Conservation (phyloP, 2,888 invertebrate species). For the Cantharis rufa region DNA sequence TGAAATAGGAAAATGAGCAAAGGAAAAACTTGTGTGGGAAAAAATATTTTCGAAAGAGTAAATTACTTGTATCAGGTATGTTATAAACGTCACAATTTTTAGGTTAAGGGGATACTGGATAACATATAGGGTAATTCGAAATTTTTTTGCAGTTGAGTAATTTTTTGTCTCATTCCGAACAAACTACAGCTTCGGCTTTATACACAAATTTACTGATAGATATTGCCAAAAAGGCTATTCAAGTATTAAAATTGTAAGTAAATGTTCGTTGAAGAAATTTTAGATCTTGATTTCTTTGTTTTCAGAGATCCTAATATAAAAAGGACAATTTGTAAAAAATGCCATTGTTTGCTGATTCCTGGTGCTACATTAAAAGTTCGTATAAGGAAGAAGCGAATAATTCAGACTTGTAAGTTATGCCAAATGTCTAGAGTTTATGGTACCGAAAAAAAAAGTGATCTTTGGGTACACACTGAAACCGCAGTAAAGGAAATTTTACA, state of each 20-base stretch:
- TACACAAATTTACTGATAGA: conserved; percentile 49
- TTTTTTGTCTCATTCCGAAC: conserved; percentile 4
- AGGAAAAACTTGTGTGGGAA: conserved; percentile 64
- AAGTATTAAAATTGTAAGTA: conserved; percentile 48
- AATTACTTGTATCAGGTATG: conserved; percentile 71
- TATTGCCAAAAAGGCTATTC: conserved; percentile 51
- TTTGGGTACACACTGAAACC: conserved; percentile 56
- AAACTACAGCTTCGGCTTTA: conserved; percentile 39
- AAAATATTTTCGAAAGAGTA: conserved; percentile 70
- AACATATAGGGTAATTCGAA: not conserved
- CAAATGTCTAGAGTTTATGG: conserved; percentile 51
- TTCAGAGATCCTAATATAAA: conserved; percentile 59
- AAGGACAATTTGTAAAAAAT: conserved; percentile 60
- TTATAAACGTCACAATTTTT: conserved; percentile 2
- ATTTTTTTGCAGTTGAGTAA: conserved; percentile 33
- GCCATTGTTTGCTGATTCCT: conserved; percentile 57
- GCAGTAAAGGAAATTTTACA: conserved; percentile 55
- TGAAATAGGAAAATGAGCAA: conserved; percentile 36
- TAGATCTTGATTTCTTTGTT: conserved; percentile 20
- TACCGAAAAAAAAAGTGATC: conserved; percentile 46
- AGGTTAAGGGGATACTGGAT: not conserved
- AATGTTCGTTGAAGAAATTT: not conserved
- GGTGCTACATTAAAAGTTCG: conserved; percentile 59
- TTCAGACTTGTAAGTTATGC: conserved; percentile 56
- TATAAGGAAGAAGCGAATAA: conserved; percentile 55